These are phyloP conservation scores for Gymnoscopelus braueri DNA, from an alignment of 2,797 vertebrate species.

Conservation along the genomic window DNA sequence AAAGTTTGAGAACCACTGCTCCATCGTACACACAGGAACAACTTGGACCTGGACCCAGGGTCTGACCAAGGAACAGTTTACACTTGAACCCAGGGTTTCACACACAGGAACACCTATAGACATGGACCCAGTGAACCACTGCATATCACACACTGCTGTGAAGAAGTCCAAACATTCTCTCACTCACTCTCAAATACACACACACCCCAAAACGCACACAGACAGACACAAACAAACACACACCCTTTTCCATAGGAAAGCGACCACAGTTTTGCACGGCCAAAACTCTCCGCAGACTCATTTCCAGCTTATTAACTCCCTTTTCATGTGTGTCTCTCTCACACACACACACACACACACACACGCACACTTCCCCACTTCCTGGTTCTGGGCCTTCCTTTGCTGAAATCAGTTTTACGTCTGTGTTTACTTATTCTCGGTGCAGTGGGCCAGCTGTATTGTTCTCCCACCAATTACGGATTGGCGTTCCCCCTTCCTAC, in stretches of 20 bases:
- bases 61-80: too few relatives aligned
- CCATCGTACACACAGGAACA: too few relatives aligned
- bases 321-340: constrained; percentile 14
- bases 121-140: too few relatives aligned
- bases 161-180: not conserved
- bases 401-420: constrained; percentile 55
- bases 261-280: too few relatives aligned
- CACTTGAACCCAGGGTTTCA: too few relatives aligned
- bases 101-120: too few relatives aligned
- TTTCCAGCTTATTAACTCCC: constrained; percentile 24
- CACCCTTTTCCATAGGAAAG: too few relatives aligned
- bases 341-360: constrained; percentile 24
- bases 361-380: constrained; percentile 49
- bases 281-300: constrained; percentile 19
- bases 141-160: too few relatives aligned
- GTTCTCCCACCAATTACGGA: constrained; percentile 75
- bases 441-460: constrained; percentile 64
- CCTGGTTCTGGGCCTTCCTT: constrained; percentile 53
- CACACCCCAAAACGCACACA: constrained; percentile 28
- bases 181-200: constrained; percentile 18
- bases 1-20: too few relatives aligned
- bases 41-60: too few relatives aligned
- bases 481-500: constrained; percentile 75
- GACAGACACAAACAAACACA: constrained; percentile 31
- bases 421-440: constrained; percentile 56